A percentile compares a stretch with the other conserved stretches of the same genome.
phyloP scores from a whole-genome alignment of 2,888 invertebrate genomes.

The Phymatocera aterrima region DNA sequence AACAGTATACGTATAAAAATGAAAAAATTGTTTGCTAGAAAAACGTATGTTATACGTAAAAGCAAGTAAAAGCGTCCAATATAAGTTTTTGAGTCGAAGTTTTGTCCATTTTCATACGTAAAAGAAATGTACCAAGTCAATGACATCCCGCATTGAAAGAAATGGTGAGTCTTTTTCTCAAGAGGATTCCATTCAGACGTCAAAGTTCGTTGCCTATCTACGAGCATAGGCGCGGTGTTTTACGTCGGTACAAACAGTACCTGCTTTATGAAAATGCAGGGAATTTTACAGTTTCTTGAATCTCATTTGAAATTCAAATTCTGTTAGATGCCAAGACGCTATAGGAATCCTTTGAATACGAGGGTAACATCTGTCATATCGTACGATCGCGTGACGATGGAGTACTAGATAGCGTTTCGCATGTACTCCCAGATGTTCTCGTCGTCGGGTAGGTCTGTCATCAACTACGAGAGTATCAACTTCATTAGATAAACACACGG shows the following conservation, averaged over 20 bases:
- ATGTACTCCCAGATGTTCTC: constrained; percentile 22
- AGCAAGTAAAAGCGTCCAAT: too few relatives aligned
- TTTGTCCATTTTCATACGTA: too few relatives aligned
- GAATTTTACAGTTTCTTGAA: constrained; percentile 35
- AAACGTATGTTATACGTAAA: too few relatives aligned
- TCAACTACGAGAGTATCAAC: neutral
- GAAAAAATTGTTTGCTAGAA: too few relatives aligned
- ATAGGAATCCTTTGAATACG: constrained; percentile 33
- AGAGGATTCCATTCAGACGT: neutral
- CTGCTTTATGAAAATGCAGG: constrained; percentile 23
- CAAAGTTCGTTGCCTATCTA: neutral
- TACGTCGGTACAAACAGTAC: constrained; percentile 13
- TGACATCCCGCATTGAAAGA: constrained; percentile 13
- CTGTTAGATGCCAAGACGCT: constrained; percentile 34
- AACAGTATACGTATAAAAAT: too few relatives aligned
- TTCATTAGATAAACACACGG: constrained; percentile 9
- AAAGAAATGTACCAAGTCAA: neutral
- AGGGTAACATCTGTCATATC: constrained; percentile 36
- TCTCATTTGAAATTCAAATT: constrained; percentile 46
- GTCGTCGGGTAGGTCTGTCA: constrained; percentile 4
- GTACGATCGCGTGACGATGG: constrained; percentile 30
- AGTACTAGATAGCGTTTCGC: constrained; percentile 18
- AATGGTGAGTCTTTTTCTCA: neutral
- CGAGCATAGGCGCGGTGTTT: neutral
- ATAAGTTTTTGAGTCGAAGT: too few relatives aligned